A percentile compares a stretch with the other conserved stretches of the same genome.
These are phyloP conservation scores for Chaetophractus vellerosus DNA, from an alignment of 2,797 vertebrate genomes.

Conservation along the genomic window DNA sequence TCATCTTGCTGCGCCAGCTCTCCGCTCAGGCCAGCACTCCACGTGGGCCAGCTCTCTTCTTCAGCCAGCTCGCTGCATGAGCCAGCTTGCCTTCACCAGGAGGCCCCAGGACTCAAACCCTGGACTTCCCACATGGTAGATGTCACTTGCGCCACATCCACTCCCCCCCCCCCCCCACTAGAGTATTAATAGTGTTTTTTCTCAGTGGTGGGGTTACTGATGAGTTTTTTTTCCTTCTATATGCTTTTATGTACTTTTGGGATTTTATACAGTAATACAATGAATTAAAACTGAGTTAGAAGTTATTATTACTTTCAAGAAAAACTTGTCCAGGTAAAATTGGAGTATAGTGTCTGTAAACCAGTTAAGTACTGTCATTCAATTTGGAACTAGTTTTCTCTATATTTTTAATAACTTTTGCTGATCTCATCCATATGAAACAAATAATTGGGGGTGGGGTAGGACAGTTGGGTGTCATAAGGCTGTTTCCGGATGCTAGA, in stretches of 20 bases:
- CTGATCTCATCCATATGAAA: not conserved
- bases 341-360: not conserved
- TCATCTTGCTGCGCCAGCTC: no score
- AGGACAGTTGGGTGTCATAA: not conserved
- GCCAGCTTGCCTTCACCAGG: no score
- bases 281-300: not conserved
- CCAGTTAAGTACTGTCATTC: not conserved
- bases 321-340: not conserved
- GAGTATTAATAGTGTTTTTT: slow-evolving; percentile 17
- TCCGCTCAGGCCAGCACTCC: no score
- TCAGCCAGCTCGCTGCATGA: no score
- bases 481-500: not conserved
- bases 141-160: no score
- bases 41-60: no score
- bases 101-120: no score
- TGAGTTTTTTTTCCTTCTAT: slow-evolving; percentile 37
- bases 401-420: not conserved
- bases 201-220: not conserved
- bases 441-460: not conserved
- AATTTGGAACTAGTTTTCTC: slow-evolving; percentile 8
- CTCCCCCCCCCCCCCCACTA: not conserved
- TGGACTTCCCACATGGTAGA: no score
- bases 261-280: not conserved
- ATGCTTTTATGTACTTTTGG: slow-evolving; percentile 36
- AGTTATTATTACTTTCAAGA: not conserved